Evolutionary conservation across 2,113 vertebrate genomes (phyloP), one percentile per base, ranked within the genome.

Genomic region (Grantiella picta): DNA sequence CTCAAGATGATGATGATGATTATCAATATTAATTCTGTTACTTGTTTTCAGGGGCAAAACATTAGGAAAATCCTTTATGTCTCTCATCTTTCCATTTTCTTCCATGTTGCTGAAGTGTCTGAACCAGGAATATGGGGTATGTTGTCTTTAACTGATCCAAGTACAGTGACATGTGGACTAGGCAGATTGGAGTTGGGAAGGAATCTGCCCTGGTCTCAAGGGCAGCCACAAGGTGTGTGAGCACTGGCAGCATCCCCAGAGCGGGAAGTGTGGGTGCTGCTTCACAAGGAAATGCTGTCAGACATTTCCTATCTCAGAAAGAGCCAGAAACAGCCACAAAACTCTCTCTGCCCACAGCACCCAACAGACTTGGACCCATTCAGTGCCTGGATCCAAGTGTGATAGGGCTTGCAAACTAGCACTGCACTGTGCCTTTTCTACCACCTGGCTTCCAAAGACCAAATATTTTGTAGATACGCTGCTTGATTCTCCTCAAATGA

Each of bases 221-320:
- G 9, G 31, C 45, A 70, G 35, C 27, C 33, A 60, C 9, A 13
- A 47, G 40, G 45, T 40, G 28, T 20, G 45, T 36, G 57, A 27
- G 45, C 25, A 27, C 28, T 45, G 76, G 71, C 47, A 59, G 68
- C 1, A 3, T 28, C 33, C 49, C 47, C 36, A 50, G 44, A 31
- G 72, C 0, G 0, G 45, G 33, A 72, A 77, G 23, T 0, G 0
- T 89, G 36, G 47, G 29, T 45, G 86, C 49, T 59, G 69, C 69
- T 77, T 78, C 1, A 0, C 35, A 49, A 33, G 40, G n/a, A 84
- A 91, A 45, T 0, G 1, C 44, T 89, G 53, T 60, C 69, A 89
- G 86, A 82, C 14, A 42, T 19, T 31, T 82, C 66, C 38, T 68
- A 7, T 28, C 44, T 70, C 57, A 54, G 33, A 75, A 66, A 71